Evolutionary conservation across 2,797 vertebrate genomes (phyloP).

Genomic region (Chelon labrosus): DNA sequence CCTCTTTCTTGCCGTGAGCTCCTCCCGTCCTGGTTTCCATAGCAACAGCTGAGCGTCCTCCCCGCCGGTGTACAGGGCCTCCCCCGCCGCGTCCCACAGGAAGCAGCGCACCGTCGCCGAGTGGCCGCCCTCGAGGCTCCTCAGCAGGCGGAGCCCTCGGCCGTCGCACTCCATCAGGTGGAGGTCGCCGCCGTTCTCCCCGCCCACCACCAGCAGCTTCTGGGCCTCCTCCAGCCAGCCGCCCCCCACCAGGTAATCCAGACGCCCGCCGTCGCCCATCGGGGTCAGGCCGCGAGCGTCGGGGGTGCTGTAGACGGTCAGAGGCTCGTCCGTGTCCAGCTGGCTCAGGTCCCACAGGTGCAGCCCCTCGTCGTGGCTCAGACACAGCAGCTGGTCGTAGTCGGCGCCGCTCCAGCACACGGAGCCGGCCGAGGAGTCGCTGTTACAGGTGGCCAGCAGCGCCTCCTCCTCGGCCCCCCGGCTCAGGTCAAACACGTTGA

Average conservation of each 20-base stretch:
- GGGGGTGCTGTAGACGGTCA: conserved; percentile 81
- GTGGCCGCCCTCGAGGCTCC: conserved; percentile 87
- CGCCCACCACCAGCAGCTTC: conserved; percentile 89
- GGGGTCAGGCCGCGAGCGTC: conserved; percentile 82
- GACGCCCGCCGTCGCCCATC: conserved; percentile 32
- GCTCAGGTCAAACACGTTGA: conserved; percentile 93
- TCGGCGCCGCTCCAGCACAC: conserved; percentile 87
- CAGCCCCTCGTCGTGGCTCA: conserved; percentile 91
- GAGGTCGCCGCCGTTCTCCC: conserved; percentile 84
- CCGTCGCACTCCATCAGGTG: conserved; percentile 86
- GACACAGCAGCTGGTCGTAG: conserved; percentile 79
- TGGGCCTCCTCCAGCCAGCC: conserved; percentile 85
- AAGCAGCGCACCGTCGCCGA: conserved; percentile 90
- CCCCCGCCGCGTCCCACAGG: conserved; percentile 85
- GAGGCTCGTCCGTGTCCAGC: conserved; percentile 87
- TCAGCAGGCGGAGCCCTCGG: conserved; percentile 77
- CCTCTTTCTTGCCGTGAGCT: conserved; percentile 79
- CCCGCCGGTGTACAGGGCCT: conserved; percentile 90
- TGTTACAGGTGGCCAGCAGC: conserved; percentile 91
- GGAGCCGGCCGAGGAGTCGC: conserved; percentile 86
- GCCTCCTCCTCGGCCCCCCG: conserved; percentile 91
- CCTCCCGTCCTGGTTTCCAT: conserved; percentile 88
- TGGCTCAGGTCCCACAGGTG: conserved; percentile 92
- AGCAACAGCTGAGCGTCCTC: conserved; percentile 94
- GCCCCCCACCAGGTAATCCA: conserved; percentile 92